Base-by-base conservation (phyloP, 2,113 vertebrate species). In the Tenrec ecaudatus region DNA sequence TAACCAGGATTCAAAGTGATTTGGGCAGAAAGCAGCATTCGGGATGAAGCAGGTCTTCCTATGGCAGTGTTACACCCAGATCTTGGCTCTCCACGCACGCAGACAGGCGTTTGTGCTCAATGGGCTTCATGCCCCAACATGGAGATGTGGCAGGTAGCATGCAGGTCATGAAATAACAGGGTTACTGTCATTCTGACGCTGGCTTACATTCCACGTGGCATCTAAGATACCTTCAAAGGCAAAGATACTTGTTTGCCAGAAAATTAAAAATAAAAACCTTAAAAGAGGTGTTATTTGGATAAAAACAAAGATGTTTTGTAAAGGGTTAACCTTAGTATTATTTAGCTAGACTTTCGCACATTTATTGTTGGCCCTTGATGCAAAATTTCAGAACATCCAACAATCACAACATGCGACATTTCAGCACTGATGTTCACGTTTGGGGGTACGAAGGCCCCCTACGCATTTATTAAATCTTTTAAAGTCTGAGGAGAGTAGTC, bases 331-430 rank as follows among this genome's bases (percentile, higher is more conserved):
- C 68, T 88, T 82, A 75, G 66, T 20, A 83, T n/a, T 33, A 76
- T 4, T 62, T 60, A 80, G 25, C 68, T 43, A 90, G 78, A 81
- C 58, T 27, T 86, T 88, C 79, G 81, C 40, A 57, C 43, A 89
- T 64, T 86, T 78, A 53, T 33, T 77, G 89, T 89, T 94, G 62
- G 47, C 40, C 62, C 82, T 80, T 87, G 33, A 75, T 68, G 40
- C 36, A 75, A 87, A 93, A 25, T 82, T 80, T 81, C 22, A 31
- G 73, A 47, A 95, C 94, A 86, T 38, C 40, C 76, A 92, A 83
- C 33, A 40, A 78, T 76, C 12, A 60, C n/a, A n/a, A 80, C 4
- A 5, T 22, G 22, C 40, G 3, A 40, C 40, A 40, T 7, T 40
- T 40, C 40, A 40, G 47, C 12, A 53, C 12, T 14, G 47, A 53